Evolutionary conservation across 2,113 vertebrate species (phyloP).

Genomic region (Ochotona princeps): DNA sequence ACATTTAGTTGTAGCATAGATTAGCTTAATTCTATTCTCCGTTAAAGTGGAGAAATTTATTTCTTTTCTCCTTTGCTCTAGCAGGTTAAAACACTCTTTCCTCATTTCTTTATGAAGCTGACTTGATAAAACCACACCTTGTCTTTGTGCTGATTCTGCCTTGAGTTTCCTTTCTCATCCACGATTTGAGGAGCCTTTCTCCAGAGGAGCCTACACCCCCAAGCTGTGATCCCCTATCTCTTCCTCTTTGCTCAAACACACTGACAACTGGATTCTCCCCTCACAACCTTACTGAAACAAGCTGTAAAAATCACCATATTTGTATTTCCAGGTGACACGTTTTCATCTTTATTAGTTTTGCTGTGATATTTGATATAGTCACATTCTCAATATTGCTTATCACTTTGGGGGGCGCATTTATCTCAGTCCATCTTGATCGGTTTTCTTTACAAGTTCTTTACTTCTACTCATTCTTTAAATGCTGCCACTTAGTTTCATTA

Average conservation of each 20-base stretch:
- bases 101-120: not conserved
- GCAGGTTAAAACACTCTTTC: not conserved
- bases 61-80: not conserved
- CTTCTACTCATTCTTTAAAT: not conserved
- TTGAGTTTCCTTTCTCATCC: not conserved
- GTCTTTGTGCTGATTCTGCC: not conserved
- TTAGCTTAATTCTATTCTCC: not conserved
- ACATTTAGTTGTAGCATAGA: not conserved
- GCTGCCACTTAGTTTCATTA: not conserved
- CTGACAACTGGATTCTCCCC: not conserved
- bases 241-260: not conserved
- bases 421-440: not conserved
- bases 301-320: not conserved
- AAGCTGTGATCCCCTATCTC: not conserved
- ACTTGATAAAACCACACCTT: not conserved
- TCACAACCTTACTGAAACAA: not conserved
- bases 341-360: not conserved
- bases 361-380: not conserved
- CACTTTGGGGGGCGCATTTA: not conserved
- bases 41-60: not conserved
- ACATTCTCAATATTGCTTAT: not conserved
- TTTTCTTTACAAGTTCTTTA: not conserved
- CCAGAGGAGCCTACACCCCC: not conserved
- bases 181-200: not conserved
- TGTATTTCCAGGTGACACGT: too few relatives aligned